phyloP scores from a whole-genome alignment of 2,888 invertebrate species.

The Metacarcinus magister region DNA sequence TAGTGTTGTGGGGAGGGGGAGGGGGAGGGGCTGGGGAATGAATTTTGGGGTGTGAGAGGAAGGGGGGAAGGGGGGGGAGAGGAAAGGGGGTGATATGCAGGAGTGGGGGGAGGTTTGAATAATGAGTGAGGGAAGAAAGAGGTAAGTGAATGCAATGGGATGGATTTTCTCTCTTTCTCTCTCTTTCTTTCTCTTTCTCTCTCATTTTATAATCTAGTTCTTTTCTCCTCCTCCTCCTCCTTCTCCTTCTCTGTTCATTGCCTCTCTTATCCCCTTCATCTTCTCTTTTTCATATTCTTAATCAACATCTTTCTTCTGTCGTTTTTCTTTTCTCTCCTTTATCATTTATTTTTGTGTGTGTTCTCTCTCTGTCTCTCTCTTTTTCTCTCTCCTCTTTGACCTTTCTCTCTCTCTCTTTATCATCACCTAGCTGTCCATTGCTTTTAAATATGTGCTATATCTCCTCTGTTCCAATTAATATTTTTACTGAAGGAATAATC shows the following conservation, averaged over 20 bases:
- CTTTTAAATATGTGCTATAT: background rate
- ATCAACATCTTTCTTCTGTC: background rate
- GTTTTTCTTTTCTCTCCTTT: background rate
- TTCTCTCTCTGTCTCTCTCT: background rate
- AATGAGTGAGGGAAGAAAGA: background rate
- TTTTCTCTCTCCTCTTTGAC: background rate
- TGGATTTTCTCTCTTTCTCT: background rate
- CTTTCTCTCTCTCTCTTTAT: background rate
- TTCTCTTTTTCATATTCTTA: background rate
- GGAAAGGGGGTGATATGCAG: background rate
- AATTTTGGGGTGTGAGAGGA: background rate
- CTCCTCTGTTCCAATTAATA: background rate
- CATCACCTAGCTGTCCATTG: background rate
- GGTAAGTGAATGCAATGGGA: background rate
- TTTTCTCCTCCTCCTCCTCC: background rate
- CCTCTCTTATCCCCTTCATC: too few species aligned
- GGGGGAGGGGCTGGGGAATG: background rate
- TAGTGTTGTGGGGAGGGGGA: background rate
- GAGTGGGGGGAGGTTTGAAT: background rate
- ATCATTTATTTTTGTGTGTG: background rate
- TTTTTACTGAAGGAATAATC: background rate
- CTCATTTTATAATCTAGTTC: background rate
- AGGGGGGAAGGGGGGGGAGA: background rate
- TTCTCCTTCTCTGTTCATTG: background rate
- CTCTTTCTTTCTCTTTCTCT: background rate